Evolutionary conservation across 2,888 invertebrate genomes (phyloP).

Genomic region (Zaprionus obscuricornis): DNA sequence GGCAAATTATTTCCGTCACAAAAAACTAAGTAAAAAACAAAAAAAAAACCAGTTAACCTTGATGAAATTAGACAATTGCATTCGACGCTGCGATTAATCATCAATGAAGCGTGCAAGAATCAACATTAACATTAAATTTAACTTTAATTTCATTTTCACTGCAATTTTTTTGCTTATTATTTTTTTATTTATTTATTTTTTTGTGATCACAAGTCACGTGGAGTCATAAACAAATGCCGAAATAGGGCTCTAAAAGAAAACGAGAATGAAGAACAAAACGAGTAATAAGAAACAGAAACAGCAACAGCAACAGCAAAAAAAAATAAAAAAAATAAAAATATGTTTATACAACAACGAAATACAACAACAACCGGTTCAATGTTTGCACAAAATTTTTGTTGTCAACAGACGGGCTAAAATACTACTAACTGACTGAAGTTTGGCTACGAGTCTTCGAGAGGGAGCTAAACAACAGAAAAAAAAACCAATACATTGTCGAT

Average conservation of each 20-base stretch:
- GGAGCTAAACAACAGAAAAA: conserved; percentile 32
- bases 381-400: conserved; percentile 67
- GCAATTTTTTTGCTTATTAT: conserved; percentile 20
- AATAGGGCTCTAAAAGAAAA: conserved; percentile 14
- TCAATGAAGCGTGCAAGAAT: conserved; percentile 75
- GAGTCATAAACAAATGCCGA: conserved; percentile 36
- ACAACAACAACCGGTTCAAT: conserved; percentile 75
- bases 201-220: conserved; percentile 38
- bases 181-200: too few species aligned
- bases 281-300: conserved; percentile 1
- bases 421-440: conserved; percentile 60
- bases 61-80: conserved; percentile 50
- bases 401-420: conserved; percentile 68
- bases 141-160: conserved; percentile 7
- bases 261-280: conserved; percentile 12
- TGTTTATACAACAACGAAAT: conserved; percentile 11
- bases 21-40: conserved; percentile 30
- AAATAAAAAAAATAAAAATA: background rate
- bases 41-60: conserved; percentile 60
- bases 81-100: conserved; percentile 51
- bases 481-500: conserved; percentile 15
- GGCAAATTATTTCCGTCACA: conserved; percentile 45
- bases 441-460: conserved; percentile 9
- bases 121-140: conserved; percentile 9
- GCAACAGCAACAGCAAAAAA: conserved; percentile 12